phyloP scores from a whole-genome alignment of 2,888 invertebrate species.

The Monoplex corrugatus region DNA sequence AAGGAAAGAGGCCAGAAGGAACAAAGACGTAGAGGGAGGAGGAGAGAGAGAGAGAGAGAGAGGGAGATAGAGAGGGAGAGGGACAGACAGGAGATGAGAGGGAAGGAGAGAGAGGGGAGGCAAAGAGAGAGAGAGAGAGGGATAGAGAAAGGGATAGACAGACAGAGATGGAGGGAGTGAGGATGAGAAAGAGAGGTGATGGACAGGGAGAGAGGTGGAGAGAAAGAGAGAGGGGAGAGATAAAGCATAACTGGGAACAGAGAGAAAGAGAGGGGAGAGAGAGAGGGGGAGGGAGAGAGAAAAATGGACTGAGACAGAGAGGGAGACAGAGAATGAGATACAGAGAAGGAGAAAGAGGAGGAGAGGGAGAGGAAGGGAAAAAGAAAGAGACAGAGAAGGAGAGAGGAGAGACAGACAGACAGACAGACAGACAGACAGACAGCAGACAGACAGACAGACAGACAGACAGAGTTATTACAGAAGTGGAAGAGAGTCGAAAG shows the following conservation, averaged over 20 bases:
- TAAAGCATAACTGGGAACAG: neutral
- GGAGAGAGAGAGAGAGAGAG: neutral
- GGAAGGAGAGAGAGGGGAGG: neutral
- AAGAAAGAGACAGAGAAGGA: neutral
- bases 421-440: neutral
- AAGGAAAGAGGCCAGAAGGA: neutral
- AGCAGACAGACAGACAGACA: neutral
- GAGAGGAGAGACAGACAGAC: neutral
- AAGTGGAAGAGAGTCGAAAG: too few relatives aligned
- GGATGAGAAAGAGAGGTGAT: neutral
- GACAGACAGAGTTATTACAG: too few relatives aligned
- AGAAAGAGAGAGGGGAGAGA: neutral
- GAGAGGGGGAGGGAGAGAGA: slow-evolving; percentile 37
- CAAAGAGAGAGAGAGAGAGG: neutral
- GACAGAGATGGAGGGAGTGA: slow-evolving; percentile 37
- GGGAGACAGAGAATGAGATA: slow-evolving; percentile 32
- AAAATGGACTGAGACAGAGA: slow-evolving; percentile 37
- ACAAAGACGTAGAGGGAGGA: neutral
- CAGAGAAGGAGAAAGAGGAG: too few relatives aligned
- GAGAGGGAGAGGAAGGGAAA: too few relatives aligned
- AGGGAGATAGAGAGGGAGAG: too few relatives aligned
- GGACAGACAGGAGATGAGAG: neutral
- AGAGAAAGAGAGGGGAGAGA: neutral
- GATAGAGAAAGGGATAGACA: slow-evolving; percentile 38
- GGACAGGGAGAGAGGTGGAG: neutral